Base-by-base conservation (phyloP, 2,888 invertebrate genomes). In the Heliconius aoede region DNA sequence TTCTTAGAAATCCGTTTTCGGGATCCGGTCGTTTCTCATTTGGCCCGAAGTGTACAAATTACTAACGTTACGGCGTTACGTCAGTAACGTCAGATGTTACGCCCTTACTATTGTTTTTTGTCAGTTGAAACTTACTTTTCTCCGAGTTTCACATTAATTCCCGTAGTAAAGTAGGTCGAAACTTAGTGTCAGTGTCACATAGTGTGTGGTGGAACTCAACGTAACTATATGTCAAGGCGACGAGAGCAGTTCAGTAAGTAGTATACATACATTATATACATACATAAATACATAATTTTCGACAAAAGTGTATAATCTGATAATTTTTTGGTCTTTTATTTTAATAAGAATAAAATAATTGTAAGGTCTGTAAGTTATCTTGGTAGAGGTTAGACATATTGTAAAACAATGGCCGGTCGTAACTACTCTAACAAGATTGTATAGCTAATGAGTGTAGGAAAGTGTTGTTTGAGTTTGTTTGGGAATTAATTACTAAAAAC, bases 21-120 rank as follows among this genome's bases (percentile, higher is more conserved):
- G 76, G 78, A 72, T 68, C 78, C 68, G 74, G 74, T 77, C 78
- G 72, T 78, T 76, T 78, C 72, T 78, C 78, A 78, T 76, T 76
- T 69, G 72, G 72, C 13, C 28, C 76, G 76, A 78, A 74, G 78
- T 74, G 74, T 74, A 76, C 78, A 78, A 78, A 78, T 78, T 78
- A 68, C 72, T 62, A 65, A 62, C 72, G 68, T 76, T 76, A 74
- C 62, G 62, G 72, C 58, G 74, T 72, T 60, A 72, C 74, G 74
- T 74, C 78, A 76, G 68, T 69, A 46, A 68, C 74, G 68, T 74
- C 78, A 78, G 58, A 76, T 40, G 65, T 62, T 72, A 73, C 15
- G 26, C 46, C 62, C 76, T 72, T 72, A 72, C 77, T 68, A 68
- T 64, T 40, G 62, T n/a, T 62, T 36, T 36, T 65, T 65, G 24